Percentiles rank a stretch among this genome's conserved stretches.
These are phyloP conservation scores for Andrena trimmerana DNA, from an alignment of 2,888 invertebrate species.

Conservation along the genomic window DNA sequence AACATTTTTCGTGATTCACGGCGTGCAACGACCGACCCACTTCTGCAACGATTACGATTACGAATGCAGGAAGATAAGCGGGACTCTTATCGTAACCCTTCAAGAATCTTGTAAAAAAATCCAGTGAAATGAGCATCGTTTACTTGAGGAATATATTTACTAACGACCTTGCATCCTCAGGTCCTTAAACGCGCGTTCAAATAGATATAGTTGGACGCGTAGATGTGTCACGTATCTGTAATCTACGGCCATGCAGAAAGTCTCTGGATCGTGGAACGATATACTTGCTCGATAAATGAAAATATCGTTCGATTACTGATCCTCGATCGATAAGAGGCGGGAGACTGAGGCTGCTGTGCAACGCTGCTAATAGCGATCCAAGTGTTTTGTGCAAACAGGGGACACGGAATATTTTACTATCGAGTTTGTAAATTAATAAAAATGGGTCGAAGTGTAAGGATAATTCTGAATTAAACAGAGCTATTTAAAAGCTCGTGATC, in stretches of 20 bases:
- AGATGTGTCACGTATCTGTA: background rate
- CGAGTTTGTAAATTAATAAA: background rate
- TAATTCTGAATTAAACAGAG: background rate
- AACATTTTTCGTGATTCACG: background rate
- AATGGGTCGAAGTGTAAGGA: background rate
- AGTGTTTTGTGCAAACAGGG: too few species aligned
- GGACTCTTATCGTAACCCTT: background rate
- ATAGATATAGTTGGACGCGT: background rate
- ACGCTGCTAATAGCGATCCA: too few species aligned
- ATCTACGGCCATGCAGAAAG: conserved; percentile 34
- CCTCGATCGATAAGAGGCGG: conserved; percentile 25
- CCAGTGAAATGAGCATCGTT: background rate
- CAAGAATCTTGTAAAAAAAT: background rate
- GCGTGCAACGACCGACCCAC: background rate
- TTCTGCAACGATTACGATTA: conserved; percentile 4
- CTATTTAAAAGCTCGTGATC: background rate
- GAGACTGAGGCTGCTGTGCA: conserved; percentile 5
- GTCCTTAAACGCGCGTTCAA: too few species aligned
- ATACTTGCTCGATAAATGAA: conserved; percentile 3
- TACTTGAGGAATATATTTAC: background rate
- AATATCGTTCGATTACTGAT: conserved; percentile 34
- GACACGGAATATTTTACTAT: background rate
- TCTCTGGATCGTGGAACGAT: conserved; percentile 5
- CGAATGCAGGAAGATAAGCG: background rate
- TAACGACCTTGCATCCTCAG: background rate